Evolutionary conservation across 1,140 invertebrate species (phyloP), one percentile per base, ranked within the genome.

Genomic region (Aphidius ervi): DNA sequence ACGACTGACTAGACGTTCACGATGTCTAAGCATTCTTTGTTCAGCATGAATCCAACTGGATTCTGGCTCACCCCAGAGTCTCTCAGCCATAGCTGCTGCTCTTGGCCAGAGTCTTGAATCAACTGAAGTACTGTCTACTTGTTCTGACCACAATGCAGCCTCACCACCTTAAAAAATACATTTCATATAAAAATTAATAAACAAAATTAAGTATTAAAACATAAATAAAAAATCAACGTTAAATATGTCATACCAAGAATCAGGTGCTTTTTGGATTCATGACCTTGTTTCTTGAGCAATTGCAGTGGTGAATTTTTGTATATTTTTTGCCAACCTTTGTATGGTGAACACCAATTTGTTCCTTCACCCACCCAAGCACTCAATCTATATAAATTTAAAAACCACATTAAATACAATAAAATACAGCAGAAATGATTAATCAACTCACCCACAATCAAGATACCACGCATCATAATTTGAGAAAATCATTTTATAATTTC

Each of bases 301-400:
- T 76, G 67, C 23, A 76, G 74, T 1, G 89, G 85, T 64, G 84
- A 87, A 73, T 93, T 93, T 6, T 88, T 82, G 68, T 94, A 94
- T 7, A 93, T 84, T 66, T 86, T 88, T 74, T 94, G 91, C 92
- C 92, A 94, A 4, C 89, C 88, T 71, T 90, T 94, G 74, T 93
- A 94, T 0, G 92, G 92, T 0, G 89, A 84, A 73, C 92, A 94
- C 92, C 91, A 93, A 72, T 93, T 93, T 66, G 88, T 89, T 10
- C 86, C 86, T 74, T 75, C 73, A 9, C 83, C 83, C 41, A 85
- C 70, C 84, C 84, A 86, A n/a, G 80, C 80, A 49, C 75, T 77
- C 62, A 78, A 82, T 57, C 81, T 82, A 56, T 9, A 68, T 72
- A 58, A 63, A 64, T 56, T 10, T 48, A n/a, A 5, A n/a, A 52